A percentile compares a stretch with the other conserved stretches of the same genome.
phyloP scores from a whole-genome alignment of 2,888 invertebrate species.

The Xanthostigma xanthostigma region DNA sequence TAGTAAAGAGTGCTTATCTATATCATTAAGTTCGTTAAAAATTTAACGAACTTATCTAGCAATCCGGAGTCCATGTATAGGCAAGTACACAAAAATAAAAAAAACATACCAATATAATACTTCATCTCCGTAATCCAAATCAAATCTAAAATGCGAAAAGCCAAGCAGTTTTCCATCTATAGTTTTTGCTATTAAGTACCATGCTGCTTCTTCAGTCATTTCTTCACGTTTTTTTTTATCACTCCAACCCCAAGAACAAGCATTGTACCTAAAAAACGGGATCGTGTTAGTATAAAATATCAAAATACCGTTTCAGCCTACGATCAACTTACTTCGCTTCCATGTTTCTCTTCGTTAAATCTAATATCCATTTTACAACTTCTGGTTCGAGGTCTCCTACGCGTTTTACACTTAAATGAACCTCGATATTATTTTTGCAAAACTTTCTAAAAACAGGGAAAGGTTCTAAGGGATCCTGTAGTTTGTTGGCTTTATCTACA shows the following conservation, averaged over 20 bases:
- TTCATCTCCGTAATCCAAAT: slow-evolving; percentile 60
- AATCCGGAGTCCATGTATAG: too few relatives aligned
- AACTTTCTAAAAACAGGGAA: slow-evolving; percentile 47
- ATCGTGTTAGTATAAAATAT: neutral
- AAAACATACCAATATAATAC: slow-evolving; percentile 59
- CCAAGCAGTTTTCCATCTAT: slow-evolving; percentile 40
- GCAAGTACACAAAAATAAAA: neutral
- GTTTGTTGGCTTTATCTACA: slow-evolving; percentile 44
- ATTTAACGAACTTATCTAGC: too few relatives aligned
- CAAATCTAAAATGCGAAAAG: slow-evolving; percentile 72
- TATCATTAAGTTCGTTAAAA: too few relatives aligned
- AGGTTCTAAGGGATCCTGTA: slow-evolving; percentile 39
- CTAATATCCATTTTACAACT: slow-evolving; percentile 52
- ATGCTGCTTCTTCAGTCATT: slow-evolving; percentile 54
- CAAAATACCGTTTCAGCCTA: too few relatives aligned
- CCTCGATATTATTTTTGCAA: slow-evolving; percentile 40
- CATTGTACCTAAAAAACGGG: slow-evolving; percentile 38
- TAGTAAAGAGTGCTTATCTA: too few relatives aligned
- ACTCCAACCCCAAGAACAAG: slow-evolving; percentile 73
- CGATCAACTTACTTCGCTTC: slow-evolving; percentile 43
- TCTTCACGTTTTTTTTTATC: slow-evolving; percentile 56
- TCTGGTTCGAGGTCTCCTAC: slow-evolving; percentile 39
- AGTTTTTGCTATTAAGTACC: slow-evolving; percentile 52
- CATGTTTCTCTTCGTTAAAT: slow-evolving; percentile 68
- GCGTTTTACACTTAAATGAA: slow-evolving; percentile 42